Percentiles rank a stretch among this genome's conserved stretches.
Conservation (phyloP, 2,113 vertebrate genomes). For the Tor tambroides region DNA sequence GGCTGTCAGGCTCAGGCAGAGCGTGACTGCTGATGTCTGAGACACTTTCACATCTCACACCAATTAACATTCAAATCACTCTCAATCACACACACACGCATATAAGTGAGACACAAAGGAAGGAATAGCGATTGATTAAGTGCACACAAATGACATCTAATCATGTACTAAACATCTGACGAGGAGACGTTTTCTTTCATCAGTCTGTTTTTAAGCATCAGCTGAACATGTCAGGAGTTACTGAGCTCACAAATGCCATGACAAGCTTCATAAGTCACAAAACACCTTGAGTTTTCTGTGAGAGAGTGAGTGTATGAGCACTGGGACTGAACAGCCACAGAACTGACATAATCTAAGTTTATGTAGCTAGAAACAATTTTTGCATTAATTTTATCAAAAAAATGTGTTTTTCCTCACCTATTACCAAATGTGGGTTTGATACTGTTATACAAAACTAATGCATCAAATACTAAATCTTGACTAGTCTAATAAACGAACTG, state of each 20-base stretch:
- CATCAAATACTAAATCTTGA: too few relatives aligned
- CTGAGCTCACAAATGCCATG: neutral
- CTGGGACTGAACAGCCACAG: neutral
- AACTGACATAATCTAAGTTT: neutral
- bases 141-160: neutral
- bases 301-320: neutral
- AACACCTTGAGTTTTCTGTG: neutral
- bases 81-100: neutral
- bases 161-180: neutral
- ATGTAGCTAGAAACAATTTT: neutral
- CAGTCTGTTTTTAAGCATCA: neutral
- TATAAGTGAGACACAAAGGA: neutral
- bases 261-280: neutral
- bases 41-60: conserved; percentile 19
- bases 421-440: too few relatives aligned
- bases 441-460: too few relatives aligned
- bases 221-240: neutral
- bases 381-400: too few relatives aligned
- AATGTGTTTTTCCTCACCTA: too few relatives aligned
- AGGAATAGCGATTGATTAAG: neutral
- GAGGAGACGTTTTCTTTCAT: neutral
- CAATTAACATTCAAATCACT: conserved; percentile 2
- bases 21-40: conserved; percentile 20
- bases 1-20: conserved; percentile 36
- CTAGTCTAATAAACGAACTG: too few relatives aligned